Evolutionary conservation across 35 echinoderm and acorn worm genomes (phyloP), one percentile per base, ranked within the genome.

Genomic region (Hemicentrotus pulcherrimus): DNA sequence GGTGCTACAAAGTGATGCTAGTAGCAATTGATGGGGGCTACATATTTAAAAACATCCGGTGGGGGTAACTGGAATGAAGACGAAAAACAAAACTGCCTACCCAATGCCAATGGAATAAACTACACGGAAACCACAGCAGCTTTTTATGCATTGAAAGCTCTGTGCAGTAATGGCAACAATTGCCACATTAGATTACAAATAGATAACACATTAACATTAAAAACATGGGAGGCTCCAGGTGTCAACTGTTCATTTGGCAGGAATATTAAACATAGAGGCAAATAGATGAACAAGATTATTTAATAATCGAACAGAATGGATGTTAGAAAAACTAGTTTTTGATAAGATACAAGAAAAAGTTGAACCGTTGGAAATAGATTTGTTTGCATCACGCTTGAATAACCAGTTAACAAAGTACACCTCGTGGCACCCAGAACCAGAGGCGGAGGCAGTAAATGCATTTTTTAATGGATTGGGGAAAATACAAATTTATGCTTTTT

Each of bases 151-250:
- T 31, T 96, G 50, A 46, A 94, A 32, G 90, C 95, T 15, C 94
- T 95, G 41, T 96, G 95, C 71, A 88, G 92, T 70, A 55, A 94
- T n/a, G n/a, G n/a, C n/a, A n/a, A 6, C 46, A 58, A 47, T 55
- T 59, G 94, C 4, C 95, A 97, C 92, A 94, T 97, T 15, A 19
- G 88, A 30, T 16, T 96, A 28, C 88, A 86, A 92, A 94, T 96
- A 35, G 94, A 97, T 48, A 97, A 97, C 46, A 96, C 95, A 47
- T 94, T 91, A 94, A 95, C 48, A 95, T 97, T 30, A 97, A 97
- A 35, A 55, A 87, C 55, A 97, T 97, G 97, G 95, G 97, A 47
- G 97, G 95, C 31, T 95, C 90, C 31, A 96, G 91, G 19, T 97
- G 8, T 48, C 95, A 22, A 92, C 97, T 9, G 46, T 58, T 47